phyloP scores from a whole-genome alignment of 2,113 vertebrate species.

The Crypturellus undulatus region DNA sequence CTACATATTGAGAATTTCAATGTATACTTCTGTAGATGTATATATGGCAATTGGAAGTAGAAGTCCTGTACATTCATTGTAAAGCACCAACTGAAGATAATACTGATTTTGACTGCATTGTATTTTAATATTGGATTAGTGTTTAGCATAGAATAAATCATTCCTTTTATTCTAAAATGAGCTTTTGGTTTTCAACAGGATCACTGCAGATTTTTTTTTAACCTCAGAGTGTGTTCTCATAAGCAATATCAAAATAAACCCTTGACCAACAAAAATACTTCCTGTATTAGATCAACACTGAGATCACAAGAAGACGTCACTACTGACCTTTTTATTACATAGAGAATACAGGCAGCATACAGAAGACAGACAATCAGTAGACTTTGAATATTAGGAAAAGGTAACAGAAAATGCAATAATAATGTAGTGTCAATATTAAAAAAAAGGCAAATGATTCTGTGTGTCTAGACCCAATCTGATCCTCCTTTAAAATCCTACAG shows the following conservation, averaged over 20 bases:
- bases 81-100: not conserved
- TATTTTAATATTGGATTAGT: not conserved
- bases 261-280: not conserved
- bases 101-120: not conserved
- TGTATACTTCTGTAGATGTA: not conserved
- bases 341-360: not conserved
- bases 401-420: not conserved
- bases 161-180: not conserved
- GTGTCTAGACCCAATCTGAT: not conserved
- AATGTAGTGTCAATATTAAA: not conserved
- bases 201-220: not conserved
- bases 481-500: not conserved
- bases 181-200: not conserved
- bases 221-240: not conserved
- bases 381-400: not conserved
- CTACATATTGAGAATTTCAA: not conserved
- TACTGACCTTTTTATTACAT: not conserved
- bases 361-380: not conserved
- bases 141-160: not conserved
- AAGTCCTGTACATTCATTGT: not conserved
- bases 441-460: not conserved
- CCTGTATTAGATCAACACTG: not conserved
- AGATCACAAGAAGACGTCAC: not conserved
- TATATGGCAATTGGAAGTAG: not conserved
- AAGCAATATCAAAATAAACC: not conserved